Base-by-base conservation (phyloP, 2,113 vertebrate species). In the Formicarius rufipectus region DNA sequence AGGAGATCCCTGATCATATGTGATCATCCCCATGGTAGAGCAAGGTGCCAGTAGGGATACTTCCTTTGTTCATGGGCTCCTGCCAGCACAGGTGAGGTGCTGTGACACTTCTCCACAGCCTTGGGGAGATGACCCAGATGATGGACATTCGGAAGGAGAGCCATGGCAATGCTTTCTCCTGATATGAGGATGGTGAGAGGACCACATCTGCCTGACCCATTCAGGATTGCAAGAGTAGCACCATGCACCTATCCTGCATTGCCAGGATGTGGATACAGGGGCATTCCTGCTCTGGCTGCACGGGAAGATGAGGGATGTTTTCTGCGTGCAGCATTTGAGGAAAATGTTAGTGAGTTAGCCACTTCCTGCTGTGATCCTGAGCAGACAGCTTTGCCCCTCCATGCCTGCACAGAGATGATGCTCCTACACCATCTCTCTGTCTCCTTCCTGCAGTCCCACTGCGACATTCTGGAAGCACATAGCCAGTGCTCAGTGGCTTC, bases 261-360 rank as follows among this genome's bases (percentile, higher is more conserved):
- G 1, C 17, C 31, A 6, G 25, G 50, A 4, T 2, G 7, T 0
- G 1, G 64, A 6, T 14, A 2, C 14, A 47, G 64, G 3, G 12
- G 20, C 9, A 9, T 18, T 39, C 13, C 67, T 2, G 0, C 45
- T 35, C 1, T 0, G 72, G 33, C 58, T 60, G 49, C 35, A 4
- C 0, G 3, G 47, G 25, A 72, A 55, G 39, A 10, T 14, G 14
- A 1, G 7, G 72, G 15, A 30, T 35, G 4, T 44, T 64, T 47
- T 50, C 30, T 1, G 1, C 17, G 40, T 1, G 3, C 27, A n/a
- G 44, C 1, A 0, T 69, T 35, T 21, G 50, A 60, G n/a, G n/a
- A 9, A 52, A 40, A 49, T 3, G 1, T 27, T 28, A 20, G 28
- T 6, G 53, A 60, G 44, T 22, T 64, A 76, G 30, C 24, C 49